Evolutionary conservation across 2,797 vertebrate species (phyloP).

Genomic region (Phoebastria nigripes): DNA sequence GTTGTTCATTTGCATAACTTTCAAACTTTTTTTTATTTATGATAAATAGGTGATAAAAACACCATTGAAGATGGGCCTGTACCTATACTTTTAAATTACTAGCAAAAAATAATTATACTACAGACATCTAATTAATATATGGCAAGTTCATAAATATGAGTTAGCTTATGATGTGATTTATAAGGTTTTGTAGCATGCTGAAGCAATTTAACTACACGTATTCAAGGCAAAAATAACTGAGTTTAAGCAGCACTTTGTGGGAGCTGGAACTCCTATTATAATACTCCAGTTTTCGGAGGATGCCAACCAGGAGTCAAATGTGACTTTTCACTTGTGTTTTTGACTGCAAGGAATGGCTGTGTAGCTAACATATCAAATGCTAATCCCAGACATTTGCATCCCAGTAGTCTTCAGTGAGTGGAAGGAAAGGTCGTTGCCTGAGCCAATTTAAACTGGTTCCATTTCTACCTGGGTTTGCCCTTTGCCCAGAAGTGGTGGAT

Average conservation of each 20-base stretch:
- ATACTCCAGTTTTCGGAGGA: not conserved
- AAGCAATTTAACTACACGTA: not conserved
- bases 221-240: not conserved
- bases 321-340: not conserved
- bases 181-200: not conserved
- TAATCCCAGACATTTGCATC: not conserved
- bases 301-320: not conserved
- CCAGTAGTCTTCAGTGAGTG: not conserved
- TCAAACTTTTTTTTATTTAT: not conserved
- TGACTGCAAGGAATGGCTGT: not conserved
- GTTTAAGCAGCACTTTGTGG: not conserved
- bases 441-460: not conserved
- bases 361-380: not conserved
- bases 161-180: not conserved
- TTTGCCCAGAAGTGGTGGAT: not conserved
- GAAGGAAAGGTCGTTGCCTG: not conserved
- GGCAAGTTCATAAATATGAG: not conserved
- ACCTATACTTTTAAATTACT: not conserved
- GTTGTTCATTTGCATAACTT: not conserved
- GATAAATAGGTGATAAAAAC: not conserved
- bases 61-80: not conserved
- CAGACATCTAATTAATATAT: not conserved
- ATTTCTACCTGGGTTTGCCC: not conserved
- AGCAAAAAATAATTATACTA: constrained; percentile 7
- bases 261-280: not conserved